Evolutionary conservation across 1,140 invertebrate genomes (phyloP).

Genomic region (Aricia agestis): DNA sequence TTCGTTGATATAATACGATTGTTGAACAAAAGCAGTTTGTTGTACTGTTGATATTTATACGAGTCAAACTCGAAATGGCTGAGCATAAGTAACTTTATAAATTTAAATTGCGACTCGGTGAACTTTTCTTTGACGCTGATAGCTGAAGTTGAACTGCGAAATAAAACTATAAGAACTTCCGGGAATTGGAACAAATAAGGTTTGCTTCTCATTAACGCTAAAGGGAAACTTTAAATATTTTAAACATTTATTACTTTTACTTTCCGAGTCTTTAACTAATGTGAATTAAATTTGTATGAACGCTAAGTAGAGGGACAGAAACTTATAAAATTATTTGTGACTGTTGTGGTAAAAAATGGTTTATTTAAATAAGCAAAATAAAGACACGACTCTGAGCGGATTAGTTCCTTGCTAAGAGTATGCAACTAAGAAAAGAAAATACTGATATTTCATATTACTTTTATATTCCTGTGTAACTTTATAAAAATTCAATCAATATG

Average conservation of each 20-base stretch:
- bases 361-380: too few relatives aligned
- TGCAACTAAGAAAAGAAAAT: too few relatives aligned
- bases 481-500: too few relatives aligned
- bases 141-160: constrained; percentile 4
- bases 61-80: neutral
- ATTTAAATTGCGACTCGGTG: constrained; percentile 4
- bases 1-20: neutral
- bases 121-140: constrained; percentile 10
- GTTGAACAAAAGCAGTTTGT: neutral
- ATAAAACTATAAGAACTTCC: constrained; percentile 12
- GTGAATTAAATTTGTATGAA: neutral
- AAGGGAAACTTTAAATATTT: constrained; percentile 1
- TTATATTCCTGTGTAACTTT: too few relatives aligned
- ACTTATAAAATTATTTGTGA: neutral
- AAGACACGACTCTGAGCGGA: too few relatives aligned
- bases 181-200: constrained; percentile 12
- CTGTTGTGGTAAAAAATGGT: neutral
- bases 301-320: neutral
- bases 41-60: neutral
- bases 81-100: constrained; percentile 4
- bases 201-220: constrained; percentile 9
- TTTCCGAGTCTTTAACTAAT: neutral
- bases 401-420: too few relatives aligned
- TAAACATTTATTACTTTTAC: neutral
- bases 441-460: too few relatives aligned